phyloP scores from a whole-genome alignment of 53 echinoderm and acorn worm genomes.

The Paracentrotus lividus region DNA sequence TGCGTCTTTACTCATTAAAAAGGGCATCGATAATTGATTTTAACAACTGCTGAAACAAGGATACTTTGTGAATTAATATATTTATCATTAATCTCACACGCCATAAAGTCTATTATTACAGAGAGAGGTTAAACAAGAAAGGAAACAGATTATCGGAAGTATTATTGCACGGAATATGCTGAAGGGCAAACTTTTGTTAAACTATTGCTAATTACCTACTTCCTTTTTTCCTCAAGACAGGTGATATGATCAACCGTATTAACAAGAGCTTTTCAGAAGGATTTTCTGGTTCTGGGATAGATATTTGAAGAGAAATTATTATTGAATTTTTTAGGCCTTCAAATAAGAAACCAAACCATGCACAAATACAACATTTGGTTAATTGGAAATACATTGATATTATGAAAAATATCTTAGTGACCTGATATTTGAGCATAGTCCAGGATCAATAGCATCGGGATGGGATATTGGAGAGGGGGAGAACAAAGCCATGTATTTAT shows the following conservation, averaged over 20 bases:
- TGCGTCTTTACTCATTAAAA: background rate
- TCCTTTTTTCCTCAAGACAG: too few relatives aligned
- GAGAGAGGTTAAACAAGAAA: background rate
- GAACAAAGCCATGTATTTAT: background rate
- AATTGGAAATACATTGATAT: background rate
- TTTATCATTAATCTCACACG: background rate
- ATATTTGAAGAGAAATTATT: too few relatives aligned
- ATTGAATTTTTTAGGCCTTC: background rate
- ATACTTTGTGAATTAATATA: too few relatives aligned
- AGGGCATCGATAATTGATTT: background rate
- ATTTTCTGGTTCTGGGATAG: too few relatives aligned
- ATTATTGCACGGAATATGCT: background rate
- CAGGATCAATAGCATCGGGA: background rate
- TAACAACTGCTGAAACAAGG: background rate
- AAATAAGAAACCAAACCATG: background rate
- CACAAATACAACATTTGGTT: background rate
- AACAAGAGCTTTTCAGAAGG: too few relatives aligned
- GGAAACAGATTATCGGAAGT: background rate
- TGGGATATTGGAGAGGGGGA: background rate
- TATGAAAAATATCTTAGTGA: background rate
- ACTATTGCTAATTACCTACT: background rate
- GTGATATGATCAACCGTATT: too few relatives aligned
- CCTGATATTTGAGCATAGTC: background rate
- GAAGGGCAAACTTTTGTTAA: background rate
- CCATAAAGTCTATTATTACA: background rate